Evolutionary conservation across 1,140 invertebrate genomes (phyloP).

Genomic region (Apis cerana): DNA sequence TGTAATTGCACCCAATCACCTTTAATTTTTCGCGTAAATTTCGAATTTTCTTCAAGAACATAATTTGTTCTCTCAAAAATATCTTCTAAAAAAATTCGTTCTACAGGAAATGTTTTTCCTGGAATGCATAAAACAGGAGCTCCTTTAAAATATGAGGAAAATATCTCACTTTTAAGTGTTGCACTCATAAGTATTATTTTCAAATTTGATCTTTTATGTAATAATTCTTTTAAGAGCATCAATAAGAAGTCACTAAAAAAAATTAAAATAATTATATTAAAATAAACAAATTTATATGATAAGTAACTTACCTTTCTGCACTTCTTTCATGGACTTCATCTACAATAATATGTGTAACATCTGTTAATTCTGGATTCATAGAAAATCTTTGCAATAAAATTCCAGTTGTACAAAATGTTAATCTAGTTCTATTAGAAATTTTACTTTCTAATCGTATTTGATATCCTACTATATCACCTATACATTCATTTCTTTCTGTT

Average conservation of each 20-base stretch:
- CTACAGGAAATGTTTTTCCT: slow-evolving; percentile 90
- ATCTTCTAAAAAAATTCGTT: slow-evolving; percentile 90
- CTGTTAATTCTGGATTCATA: slow-evolving; percentile 86
- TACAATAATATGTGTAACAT: slow-evolving; percentile 89
- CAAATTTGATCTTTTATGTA: slow-evolving; percentile 86
- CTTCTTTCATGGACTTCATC: slow-evolving; percentile 96
- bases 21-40: slow-evolving; percentile 85
- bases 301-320: slow-evolving; percentile 61
- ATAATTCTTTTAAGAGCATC: slow-evolving; percentile 88
- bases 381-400: slow-evolving; percentile 92
- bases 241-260: slow-evolving; percentile 88
- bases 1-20: slow-evolving; percentile 80
- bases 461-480: slow-evolving; percentile 93
- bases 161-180: slow-evolving; percentile 90
- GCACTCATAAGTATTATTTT: slow-evolving; percentile 94
- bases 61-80: slow-evolving; percentile 86
- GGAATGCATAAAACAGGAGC: slow-evolving; percentile 88
- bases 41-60: slow-evolving; percentile 87
- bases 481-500: slow-evolving; percentile 90
- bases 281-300: background rate
- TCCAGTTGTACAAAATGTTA: slow-evolving; percentile 95
- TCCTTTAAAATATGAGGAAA: slow-evolving; percentile 89
- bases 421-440: slow-evolving; percentile 88
- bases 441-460: slow-evolving; percentile 91
- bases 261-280: slow-evolving; percentile 32